Percentiles rank a stretch among this genome's conserved stretches.
Conservation (phyloP, 2,888 invertebrate species). For the Noctua fimbriata region DNA sequence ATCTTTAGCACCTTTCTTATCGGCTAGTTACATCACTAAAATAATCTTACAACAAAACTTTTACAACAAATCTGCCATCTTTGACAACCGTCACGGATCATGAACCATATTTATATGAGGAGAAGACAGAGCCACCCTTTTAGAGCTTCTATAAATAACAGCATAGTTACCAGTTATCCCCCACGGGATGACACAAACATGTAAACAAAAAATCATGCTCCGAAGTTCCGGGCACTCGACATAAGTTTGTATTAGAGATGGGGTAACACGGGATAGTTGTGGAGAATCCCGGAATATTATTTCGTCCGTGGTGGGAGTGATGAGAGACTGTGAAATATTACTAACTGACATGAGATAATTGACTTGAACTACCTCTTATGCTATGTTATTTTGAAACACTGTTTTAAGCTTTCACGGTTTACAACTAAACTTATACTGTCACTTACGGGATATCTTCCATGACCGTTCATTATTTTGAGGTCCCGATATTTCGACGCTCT, state of each 20-base stretch:
- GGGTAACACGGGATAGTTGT: background rate
- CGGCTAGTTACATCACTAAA: background rate
- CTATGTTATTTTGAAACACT: no score
- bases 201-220: slow-evolving; percentile 64
- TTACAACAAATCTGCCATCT: slow-evolving; percentile 16
- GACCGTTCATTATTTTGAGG: no score
- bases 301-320: background rate
- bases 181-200: slow-evolving; percentile 65
- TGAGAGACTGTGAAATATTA: background rate
- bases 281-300: background rate
- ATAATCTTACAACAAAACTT: background rate
- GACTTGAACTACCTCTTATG: background rate
- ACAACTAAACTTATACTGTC: no score
- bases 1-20: background rate
- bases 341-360: background rate
- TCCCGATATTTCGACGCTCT: no score
- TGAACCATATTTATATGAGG: slow-evolving; percentile 59
- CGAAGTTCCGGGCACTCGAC: slow-evolving; percentile 69
- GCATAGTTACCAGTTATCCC: slow-evolving; percentile 67
- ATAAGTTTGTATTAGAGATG: slow-evolving; percentile 77
- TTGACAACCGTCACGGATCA: slow-evolving; percentile 49
- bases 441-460: no score
- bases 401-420: no score
- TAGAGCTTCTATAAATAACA: slow-evolving; percentile 69
- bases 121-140: slow-evolving; percentile 65